phyloP scores from a whole-genome alignment of 2,797 vertebrate genomes.

The Poeciliopsis infans region DNA sequence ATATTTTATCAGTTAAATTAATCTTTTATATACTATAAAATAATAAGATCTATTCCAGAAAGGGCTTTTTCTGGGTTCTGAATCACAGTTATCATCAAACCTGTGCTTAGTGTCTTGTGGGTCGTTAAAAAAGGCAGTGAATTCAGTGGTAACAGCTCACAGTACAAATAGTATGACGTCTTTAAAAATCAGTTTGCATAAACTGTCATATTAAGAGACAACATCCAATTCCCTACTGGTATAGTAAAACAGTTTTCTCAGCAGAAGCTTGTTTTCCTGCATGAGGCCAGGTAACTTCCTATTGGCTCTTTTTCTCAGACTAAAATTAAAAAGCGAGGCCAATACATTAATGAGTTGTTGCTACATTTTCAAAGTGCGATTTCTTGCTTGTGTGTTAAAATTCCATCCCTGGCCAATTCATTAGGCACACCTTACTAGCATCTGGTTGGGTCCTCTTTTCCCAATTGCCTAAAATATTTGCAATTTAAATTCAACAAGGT shows the following conservation, averaged over 20 bases:
- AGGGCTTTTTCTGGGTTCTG: not conserved
- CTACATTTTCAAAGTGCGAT: not conserved
- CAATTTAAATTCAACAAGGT: not conserved
- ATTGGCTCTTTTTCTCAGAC: not conserved
- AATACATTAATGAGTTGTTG: not conserved
- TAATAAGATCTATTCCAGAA: not conserved
- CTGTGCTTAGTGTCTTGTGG: not conserved
- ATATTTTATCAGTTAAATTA: not conserved
- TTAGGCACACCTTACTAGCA: not conserved
- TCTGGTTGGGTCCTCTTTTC: not conserved
- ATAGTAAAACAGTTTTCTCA: not conserved
- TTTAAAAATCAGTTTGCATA: not conserved
- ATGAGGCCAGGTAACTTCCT: not conserved
- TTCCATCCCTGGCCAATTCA: not conserved
- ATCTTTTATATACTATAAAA: not conserved
- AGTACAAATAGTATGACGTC: not conserved
- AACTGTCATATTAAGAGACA: not conserved
- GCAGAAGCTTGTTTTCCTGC: not conserved
- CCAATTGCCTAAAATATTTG: not conserved
- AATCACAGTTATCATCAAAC: conserved; percentile 1
- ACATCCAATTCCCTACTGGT: not conserved
- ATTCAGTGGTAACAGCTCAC: not conserved
- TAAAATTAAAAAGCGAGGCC: not conserved
- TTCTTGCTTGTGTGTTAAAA: not conserved
- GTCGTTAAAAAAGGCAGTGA: not conserved